A percentile compares a stretch with the other conserved stretches of the same genome.
phyloP scores from a whole-genome alignment of 2,888 invertebrate genomes.

The Platerodrilus igneus region DNA sequence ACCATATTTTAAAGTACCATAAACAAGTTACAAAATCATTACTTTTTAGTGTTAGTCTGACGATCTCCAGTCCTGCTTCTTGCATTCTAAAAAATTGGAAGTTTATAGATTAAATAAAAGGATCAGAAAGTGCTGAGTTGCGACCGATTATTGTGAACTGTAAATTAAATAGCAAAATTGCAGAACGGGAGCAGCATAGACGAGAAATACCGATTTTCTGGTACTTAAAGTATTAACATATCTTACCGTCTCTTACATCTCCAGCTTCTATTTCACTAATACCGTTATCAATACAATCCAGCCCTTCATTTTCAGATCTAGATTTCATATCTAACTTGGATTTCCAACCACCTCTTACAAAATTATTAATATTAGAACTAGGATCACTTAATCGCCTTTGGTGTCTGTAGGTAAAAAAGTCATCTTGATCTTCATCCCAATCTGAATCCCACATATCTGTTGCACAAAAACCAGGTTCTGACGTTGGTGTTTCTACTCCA shows the following conservation, averaged over 20 bases:
- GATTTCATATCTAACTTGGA: constrained; percentile 65
- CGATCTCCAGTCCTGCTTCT: constrained; percentile 39
- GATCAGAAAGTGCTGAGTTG: no score
- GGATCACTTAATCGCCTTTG: constrained; percentile 88
- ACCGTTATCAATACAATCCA: constrained; percentile 79
- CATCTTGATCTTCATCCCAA: constrained; percentile 84
- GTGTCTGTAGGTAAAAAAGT: constrained; percentile 69
- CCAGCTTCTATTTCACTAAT: constrained; percentile 91
- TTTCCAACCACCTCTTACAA: constrained; percentile 77
- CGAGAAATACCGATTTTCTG: no score
- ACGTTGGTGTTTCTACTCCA: constrained; percentile 91
- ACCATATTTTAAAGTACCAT: no score
- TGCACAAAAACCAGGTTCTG: constrained; percentile 78
- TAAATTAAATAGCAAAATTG: not conserved
- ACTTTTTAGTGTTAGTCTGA: no score
- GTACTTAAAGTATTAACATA: no score
- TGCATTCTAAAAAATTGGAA: constrained; percentile 10
- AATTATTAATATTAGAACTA: constrained; percentile 82
- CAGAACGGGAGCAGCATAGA: no score
- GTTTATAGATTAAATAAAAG: no score
- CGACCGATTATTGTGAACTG: not conserved
- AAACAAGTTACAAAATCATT: no score
- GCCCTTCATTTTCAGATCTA: constrained; percentile 87
- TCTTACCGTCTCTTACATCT: constrained; percentile 84
- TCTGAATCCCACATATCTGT: constrained; percentile 87